Evolutionary conservation across 1,140 invertebrate species (phyloP).

Genomic region (Patella vulgata): DNA sequence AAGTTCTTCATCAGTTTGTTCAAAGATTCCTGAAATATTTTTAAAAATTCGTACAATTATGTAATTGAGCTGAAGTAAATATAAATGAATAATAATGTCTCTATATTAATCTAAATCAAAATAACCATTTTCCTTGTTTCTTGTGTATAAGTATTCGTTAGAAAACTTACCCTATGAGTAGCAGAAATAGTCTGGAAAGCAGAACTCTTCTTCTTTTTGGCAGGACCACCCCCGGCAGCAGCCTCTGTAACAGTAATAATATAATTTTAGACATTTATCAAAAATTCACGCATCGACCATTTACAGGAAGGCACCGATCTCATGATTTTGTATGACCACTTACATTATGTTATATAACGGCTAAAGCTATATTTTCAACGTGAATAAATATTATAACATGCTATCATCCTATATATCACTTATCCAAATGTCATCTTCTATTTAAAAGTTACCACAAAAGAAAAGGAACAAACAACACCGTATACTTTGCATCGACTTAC

Average conservation of each 20-base stretch:
- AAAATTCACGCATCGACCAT: too few relatives aligned
- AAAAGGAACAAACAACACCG: slow-evolving; percentile 37
- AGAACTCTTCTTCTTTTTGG: slow-evolving; percentile 72
- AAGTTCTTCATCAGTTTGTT: slow-evolving; percentile 86
- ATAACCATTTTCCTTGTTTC: background rate
- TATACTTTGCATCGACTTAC: background rate
- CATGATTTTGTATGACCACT: too few relatives aligned
- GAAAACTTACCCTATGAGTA: slow-evolving; percentile 43
- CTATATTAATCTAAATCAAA: background rate
- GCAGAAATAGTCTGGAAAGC: slow-evolving; percentile 93
- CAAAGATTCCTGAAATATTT: slow-evolving; percentile 38
- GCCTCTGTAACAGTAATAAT: background rate
- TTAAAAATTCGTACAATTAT: background rate
- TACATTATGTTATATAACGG: too few relatives aligned
- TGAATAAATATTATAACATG: background rate
- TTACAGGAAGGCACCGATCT: too few relatives aligned
- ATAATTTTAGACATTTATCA: too few relatives aligned
- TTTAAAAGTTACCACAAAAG: too few relatives aligned
- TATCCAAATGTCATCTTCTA: too few relatives aligned
- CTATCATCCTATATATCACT: too few relatives aligned
- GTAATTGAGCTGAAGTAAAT: background rate
- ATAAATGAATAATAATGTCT: background rate
- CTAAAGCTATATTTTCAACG: too few relatives aligned
- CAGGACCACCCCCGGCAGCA: slow-evolving; percentile 19
- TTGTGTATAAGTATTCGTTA: too few relatives aligned